These are phyloP conservation scores for Phalacrocorax carbo DNA, from an alignment of 2,113 vertebrate genomes.

Conservation along the genomic window DNA sequence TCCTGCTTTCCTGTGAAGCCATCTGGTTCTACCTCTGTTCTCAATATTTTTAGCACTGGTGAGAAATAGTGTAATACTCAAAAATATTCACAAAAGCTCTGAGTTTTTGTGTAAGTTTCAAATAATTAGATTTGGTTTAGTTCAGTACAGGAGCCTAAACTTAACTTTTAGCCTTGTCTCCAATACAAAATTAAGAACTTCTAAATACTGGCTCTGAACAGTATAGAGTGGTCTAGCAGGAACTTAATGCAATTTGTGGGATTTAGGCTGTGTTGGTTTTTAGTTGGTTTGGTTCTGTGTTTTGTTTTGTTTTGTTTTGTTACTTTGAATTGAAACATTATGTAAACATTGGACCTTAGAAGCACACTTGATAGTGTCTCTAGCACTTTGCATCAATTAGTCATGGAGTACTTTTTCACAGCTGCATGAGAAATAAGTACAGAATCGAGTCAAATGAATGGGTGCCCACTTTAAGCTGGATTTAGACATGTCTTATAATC, in stretches of 20 bases:
- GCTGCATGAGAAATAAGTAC: neutral
- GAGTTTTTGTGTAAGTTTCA: neutral
- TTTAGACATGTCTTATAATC: neutral
- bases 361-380: neutral
- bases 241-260: neutral
- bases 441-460: neutral
- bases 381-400: neutral
- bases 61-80: neutral
- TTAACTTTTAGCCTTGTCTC: neutral
- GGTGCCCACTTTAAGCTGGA: neutral
- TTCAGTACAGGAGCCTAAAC: neutral
- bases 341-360: neutral
- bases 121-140: neutral
- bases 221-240: neutral
- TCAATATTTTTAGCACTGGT: neutral
- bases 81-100: neutral
- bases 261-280: neutral
- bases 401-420: neutral
- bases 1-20: neutral
- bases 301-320: neutral
- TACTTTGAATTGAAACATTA: neutral
- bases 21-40: conserved; percentile 13
- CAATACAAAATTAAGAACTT: neutral
- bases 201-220: neutral
- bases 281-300: too few species aligned